These are phyloP conservation scores for Microchirus variegatus DNA, from an alignment of 2,797 vertebrate species.

Conservation along the genomic window DNA sequence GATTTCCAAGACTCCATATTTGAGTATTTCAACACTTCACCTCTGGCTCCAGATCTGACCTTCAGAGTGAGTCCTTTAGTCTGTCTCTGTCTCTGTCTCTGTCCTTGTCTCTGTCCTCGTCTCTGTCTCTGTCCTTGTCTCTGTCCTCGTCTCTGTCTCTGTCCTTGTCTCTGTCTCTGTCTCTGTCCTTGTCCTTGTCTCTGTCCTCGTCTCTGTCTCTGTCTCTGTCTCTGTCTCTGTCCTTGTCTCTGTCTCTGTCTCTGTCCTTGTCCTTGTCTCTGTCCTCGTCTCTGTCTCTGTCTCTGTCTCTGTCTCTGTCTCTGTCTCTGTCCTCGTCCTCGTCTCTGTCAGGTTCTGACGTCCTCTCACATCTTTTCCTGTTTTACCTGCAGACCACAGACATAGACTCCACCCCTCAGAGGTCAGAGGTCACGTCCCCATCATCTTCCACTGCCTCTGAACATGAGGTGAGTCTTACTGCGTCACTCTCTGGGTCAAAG, in stretches of 20 bases:
- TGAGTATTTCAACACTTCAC: slow-evolving; percentile 97
- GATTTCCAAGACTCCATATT: slow-evolving; percentile 98
- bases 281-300: neutral
- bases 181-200: neutral
- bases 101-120: neutral
- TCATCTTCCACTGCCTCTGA: slow-evolving; percentile 78
- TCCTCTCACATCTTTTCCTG: neutral
- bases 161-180: neutral
- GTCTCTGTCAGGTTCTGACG: neutral
- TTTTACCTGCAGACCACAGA: slow-evolving; percentile 83
- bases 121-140: too few species aligned
- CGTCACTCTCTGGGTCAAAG: neutral
- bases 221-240: neutral
- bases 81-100: neutral
- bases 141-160: too few species aligned
- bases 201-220: too few species aligned
- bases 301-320: neutral
- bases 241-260: too few species aligned
- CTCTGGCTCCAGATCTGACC: slow-evolving; percentile 92
- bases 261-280: neutral
- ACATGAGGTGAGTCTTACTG: slow-evolving; percentile 84
- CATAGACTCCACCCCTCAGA: slow-evolving; percentile 81
- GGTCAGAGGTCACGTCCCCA: slow-evolving; percentile 79
- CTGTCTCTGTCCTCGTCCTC: too few species aligned
- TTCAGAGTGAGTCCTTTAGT: slow-evolving; percentile 87